Base-by-base conservation (phyloP, 2,797 vertebrate genomes). In the Thalassophryne amazonica region DNA sequence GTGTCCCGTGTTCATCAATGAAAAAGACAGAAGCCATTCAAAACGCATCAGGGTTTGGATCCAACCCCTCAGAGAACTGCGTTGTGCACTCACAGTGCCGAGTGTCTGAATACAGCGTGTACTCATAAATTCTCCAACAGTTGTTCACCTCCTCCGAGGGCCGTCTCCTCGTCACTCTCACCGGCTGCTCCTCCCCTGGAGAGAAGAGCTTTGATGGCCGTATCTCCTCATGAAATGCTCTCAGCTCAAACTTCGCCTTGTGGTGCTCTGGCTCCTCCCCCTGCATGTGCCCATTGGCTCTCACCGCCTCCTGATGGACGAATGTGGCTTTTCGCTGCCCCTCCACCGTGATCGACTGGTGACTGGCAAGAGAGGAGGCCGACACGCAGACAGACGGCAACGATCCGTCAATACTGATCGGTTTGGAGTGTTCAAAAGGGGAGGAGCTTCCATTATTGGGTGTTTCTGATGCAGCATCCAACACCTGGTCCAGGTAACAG, bases 211-310 rank as follows among this genome's bases (percentile, higher is more conserved):
- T 98, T 1, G 94, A 92, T 1, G 97, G 97, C 31, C 94, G 94
- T 69, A 86, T 96, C 43, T 99, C 97, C 76, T 98, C 97, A 0
- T 98, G 94, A 77, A 95, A 97, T 5, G 96, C 93, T 55, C 96
- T 89, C 23, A 99, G 87, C 81, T 99, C 95, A 82, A 98, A 99
- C 64, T 92, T 94, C 17, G 94, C 92, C 50, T 91, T 90, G 66
- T 74, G 66, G 18, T 32, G 39, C 25, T 78, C 69, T 0, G 69
- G 55, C 30, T 86, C 79, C 27, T 90, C 89, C 7, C 21, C 58
- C 16, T 53, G 76, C 30, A 82, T 10, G 13, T 91, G 87, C 0
- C 91, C 91, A 2, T 91, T 91, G 43, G 85, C 80, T 58, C 63
- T 87, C 21, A 49, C 11, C 0, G 7, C 75, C 1, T 69, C 76